Evolutionary conservation across 2,888 invertebrate species (phyloP).

Genomic region (Plemyria rubiginata): DNA sequence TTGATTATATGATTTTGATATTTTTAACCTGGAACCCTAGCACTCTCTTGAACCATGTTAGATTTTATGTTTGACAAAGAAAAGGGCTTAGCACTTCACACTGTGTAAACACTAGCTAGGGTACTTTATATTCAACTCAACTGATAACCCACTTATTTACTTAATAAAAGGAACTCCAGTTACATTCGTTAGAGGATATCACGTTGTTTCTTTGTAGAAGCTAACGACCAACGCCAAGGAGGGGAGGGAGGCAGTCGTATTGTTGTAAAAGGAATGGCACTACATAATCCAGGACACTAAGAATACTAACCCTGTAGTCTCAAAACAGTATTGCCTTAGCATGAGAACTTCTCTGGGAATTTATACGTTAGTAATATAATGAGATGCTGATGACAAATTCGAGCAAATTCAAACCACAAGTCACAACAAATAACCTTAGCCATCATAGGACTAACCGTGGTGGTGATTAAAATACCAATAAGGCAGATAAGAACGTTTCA

Average conservation of each 20-base stretch:
- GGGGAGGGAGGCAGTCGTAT: conserved; percentile 45
- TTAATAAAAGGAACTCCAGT: conserved; percentile 5
- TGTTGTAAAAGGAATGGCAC: conserved; percentile 34
- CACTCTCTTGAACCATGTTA: background rate
- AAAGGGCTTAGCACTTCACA: background rate
- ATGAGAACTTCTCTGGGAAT: background rate
- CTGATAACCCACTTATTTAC: conserved; percentile 1
- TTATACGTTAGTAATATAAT: conserved; percentile 38
- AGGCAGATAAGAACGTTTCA: conserved; percentile 79
- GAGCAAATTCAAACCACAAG: conserved; percentile 65
- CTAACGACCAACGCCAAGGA: conserved; percentile 69
- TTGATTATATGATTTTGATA: too few relatives aligned
- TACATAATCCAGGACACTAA: conserved; percentile 17
- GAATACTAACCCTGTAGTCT: conserved; percentile 11
- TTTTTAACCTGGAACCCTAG: background rate
- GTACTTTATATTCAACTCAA: background rate
- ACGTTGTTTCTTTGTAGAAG: conserved; percentile 55
- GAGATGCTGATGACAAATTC: conserved; percentile 66
- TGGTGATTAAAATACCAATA: conserved; percentile 76
- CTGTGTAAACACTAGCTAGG: background rate
- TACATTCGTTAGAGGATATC: conserved; percentile 26
- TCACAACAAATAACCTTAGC: conserved; percentile 83
- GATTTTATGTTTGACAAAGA: conserved; percentile 3
- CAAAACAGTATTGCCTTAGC: conserved; percentile 19
- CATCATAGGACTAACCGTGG: conserved; percentile 80